Base-by-base conservation (phyloP, 2,888 invertebrate genomes). In the Carterocephalus palaemon region DNA sequence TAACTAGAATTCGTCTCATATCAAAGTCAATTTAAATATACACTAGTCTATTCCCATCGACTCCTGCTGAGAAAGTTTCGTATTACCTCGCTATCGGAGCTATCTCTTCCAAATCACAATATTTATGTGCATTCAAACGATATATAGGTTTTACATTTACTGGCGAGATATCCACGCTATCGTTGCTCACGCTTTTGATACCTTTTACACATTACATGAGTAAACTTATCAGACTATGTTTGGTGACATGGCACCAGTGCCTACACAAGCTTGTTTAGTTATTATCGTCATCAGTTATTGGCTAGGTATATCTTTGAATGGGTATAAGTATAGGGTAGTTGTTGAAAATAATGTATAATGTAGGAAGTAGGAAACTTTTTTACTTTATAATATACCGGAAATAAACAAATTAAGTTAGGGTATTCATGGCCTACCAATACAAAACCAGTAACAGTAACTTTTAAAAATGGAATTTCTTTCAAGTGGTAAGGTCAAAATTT, bases 401-500 rank as follows among this genome's bases (percentile, higher is more conserved):
- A 4, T 12, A 5, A 5, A 6, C 28, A 38, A 19, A 19, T 23
- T 10, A 41, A 20, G 6, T 23, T 8, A 20, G 23, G 12, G 12
- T 4, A 19, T 22, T 15, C n/a, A n/a, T n/a, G n/a, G n/a, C n/a
- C n/a, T n/a, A n/a, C n/a, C n/a, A n/a, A 42, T 43, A 19, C 29
- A 33, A 19, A 7, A 23, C 31, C 16, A 31, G 31, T 31, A 43
- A 23, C 4, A 23, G 29, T 23, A 17, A 48, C 23, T 32, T 48
- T 17, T 9, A 43, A 43, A 51, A 42, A 47, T n/a, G 45, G 40
- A 46, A 43, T 54, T 59, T 53, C 62, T 70, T 72, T 76, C 67
- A 82, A 82, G 82, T 81, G 79, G 81, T 59, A 42, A 75, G 70
- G 77, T 80, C 70, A 75, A 77, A 74, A 65, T 75, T 66, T 50